phyloP scores from a whole-genome alignment of 2,797 vertebrate species.

The Notolabrus celidotus region DNA sequence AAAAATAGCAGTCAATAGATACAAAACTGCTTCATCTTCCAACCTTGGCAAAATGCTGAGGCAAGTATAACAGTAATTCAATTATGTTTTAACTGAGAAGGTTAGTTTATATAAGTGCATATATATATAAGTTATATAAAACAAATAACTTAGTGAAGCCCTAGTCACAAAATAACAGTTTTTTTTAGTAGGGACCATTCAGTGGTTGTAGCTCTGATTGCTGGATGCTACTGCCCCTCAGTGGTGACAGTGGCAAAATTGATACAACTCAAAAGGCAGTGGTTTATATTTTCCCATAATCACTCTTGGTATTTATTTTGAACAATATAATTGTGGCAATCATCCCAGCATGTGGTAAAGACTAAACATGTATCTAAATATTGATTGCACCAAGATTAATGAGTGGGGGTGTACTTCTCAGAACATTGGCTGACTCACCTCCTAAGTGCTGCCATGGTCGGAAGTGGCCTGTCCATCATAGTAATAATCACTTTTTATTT shows the following conservation, averaged over 20 bases:
- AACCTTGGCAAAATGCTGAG: too few species aligned
- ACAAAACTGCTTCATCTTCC: too few species aligned
- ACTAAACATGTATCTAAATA: neutral
- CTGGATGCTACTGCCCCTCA: slow-evolving; percentile 26
- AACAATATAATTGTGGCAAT: neutral
- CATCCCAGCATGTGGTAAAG: neutral
- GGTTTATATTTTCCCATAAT: neutral
- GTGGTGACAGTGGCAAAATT: slow-evolving; percentile 16
- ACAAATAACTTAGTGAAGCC: too few species aligned
- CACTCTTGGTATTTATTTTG: neutral
- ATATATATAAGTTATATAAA: too few species aligned
- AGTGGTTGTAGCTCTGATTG: neutral
- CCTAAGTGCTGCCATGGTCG: neutral
- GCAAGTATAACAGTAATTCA: too few species aligned
- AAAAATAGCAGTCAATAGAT: too few species aligned
- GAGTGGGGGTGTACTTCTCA: neutral
- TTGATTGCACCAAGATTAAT: neutral
- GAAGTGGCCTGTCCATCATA: neutral
- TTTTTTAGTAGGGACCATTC: neutral
- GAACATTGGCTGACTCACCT: neutral
- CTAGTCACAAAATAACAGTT: too few species aligned
- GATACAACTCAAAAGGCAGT: neutral
- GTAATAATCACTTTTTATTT: neutral
- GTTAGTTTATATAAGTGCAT: too few species aligned
- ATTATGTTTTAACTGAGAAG: too few species aligned